phyloP scores from a whole-genome alignment of 2,797 vertebrate genomes.

The Anguilla pacifica region DNA sequence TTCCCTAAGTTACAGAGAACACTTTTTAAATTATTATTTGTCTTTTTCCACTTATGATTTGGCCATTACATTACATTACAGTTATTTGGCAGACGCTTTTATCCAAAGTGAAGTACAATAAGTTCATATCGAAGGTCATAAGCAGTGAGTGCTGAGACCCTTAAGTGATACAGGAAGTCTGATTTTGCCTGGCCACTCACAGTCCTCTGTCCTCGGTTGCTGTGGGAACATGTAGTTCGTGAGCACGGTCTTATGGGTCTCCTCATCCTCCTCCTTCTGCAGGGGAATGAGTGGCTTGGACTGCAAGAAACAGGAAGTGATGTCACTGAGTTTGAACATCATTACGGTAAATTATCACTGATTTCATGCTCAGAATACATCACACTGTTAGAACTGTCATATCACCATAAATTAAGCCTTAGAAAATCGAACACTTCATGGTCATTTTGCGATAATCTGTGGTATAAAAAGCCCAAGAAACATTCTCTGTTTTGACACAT shows the following conservation, averaged over 20 bases:
- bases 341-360: background rate
- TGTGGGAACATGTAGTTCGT: slow-evolving; percentile 99
- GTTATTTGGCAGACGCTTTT: too few species aligned
- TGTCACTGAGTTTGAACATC: background rate
- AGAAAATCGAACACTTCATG: background rate
- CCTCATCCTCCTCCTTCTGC: slow-evolving; percentile 92
- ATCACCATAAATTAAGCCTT: background rate
- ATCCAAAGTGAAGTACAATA: too few species aligned
- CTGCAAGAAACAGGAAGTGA: slow-evolving; percentile 62
- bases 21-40: background rate
- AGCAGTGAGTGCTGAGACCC: background rate
- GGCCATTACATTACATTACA: too few species aligned
- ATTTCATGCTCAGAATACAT: background rate
- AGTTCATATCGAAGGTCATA: too few species aligned
- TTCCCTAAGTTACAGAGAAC: background rate
- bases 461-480: background rate
- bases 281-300: slow-evolving; percentile 97
- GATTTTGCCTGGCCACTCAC: slow-evolving; percentile 68
- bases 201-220: slow-evolving; percentile 89
- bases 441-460: background rate
- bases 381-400: background rate
- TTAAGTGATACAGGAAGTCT: background rate
- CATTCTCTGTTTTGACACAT: background rate
- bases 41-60: background rate
- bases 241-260: slow-evolving; percentile 88